A percentile compares a stretch with the other conserved stretches of the same genome.
Conservation (phyloP, 2,797 vertebrate genomes). For the Acridotheres tristis region DNA sequence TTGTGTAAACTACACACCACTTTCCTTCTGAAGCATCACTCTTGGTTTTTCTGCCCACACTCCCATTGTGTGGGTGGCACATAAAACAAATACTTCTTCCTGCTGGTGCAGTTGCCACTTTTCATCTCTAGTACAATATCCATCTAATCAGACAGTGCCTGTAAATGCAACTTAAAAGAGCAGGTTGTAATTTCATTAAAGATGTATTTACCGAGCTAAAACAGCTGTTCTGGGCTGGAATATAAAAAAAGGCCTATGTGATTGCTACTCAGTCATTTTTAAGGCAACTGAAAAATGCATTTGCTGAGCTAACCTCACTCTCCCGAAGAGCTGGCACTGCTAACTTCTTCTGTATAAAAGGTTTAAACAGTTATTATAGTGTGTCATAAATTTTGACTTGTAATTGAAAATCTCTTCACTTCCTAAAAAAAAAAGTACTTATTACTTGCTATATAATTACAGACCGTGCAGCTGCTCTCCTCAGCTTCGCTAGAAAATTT, state of each 20-base stretch:
- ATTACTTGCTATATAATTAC: conserved; percentile 79
- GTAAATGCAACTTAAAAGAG: conserved; percentile 40
- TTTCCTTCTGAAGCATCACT: background rate
- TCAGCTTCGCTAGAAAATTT: conserved; percentile 67
- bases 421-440: conserved; percentile 47
- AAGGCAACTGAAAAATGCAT: conserved; percentile 58
- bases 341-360: conserved; percentile 65
- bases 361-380: conserved; percentile 76
- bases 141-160: conserved; percentile 58
- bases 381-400: conserved; percentile 77
- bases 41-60: background rate
- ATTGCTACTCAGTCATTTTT: conserved; percentile 60
- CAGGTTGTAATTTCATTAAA: conserved; percentile 82
- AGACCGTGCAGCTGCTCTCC: conserved; percentile 75
- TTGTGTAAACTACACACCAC: background rate
- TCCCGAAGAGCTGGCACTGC: conserved; percentile 65
- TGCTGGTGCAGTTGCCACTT: conserved; percentile 32
- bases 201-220: conserved; percentile 80
- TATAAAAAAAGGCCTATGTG: conserved; percentile 23
- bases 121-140: conserved; percentile 56
- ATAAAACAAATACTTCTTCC: conserved; percentile 38
- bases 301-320: conserved; percentile 59
- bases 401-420: conserved; percentile 76
- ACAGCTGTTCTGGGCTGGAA: conserved; percentile 68
- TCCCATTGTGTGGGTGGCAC: background rate